Percentiles rank a stretch among this genome's conserved stretches.
These are phyloP conservation scores for Tragelaphus scriptus DNA, from an alignment of 2,113 vertebrate genomes.

Conservation along the genomic window DNA sequence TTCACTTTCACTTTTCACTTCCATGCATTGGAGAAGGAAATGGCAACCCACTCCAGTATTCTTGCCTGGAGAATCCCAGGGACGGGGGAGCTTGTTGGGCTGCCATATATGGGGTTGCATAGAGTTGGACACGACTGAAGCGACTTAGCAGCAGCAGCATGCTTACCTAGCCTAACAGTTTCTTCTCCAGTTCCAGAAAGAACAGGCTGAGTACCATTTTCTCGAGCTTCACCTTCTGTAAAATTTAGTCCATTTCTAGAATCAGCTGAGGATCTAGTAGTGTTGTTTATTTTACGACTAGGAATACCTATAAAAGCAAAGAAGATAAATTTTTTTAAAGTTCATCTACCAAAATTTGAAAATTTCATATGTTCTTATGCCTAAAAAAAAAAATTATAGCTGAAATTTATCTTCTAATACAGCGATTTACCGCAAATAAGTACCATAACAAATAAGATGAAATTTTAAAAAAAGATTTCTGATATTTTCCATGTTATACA, in stretches of 20 bases:
- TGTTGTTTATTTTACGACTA: constrained; percentile 82
- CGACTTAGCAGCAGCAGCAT: neutral
- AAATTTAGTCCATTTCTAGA: constrained; percentile 79
- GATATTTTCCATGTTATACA: neutral
- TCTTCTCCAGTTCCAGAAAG: constrained; percentile 83
- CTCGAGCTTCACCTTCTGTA: constrained; percentile 82
- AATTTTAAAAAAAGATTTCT: neutral
- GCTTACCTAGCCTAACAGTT: constrained; percentile 85
- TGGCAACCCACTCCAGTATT: no score
- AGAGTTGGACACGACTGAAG: no score
- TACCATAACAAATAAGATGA: neutral
- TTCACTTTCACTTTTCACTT: no score
- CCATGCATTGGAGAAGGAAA: no score
- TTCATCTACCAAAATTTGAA: neutral
- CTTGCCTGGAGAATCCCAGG: no score
- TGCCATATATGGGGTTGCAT: no score
- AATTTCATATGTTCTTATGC: neutral
- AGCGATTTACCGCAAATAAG: neutral
- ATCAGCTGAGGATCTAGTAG: constrained; percentile 76
- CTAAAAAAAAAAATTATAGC: neutral
- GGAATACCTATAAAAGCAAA: constrained; percentile 84
- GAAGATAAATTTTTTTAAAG: neutral
- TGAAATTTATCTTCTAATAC: neutral
- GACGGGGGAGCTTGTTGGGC: no score
- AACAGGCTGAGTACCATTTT: constrained; percentile 78